Evolutionary conservation across 2,113 vertebrate genomes (phyloP).

Genomic region (Elaphurus davidianus): DNA sequence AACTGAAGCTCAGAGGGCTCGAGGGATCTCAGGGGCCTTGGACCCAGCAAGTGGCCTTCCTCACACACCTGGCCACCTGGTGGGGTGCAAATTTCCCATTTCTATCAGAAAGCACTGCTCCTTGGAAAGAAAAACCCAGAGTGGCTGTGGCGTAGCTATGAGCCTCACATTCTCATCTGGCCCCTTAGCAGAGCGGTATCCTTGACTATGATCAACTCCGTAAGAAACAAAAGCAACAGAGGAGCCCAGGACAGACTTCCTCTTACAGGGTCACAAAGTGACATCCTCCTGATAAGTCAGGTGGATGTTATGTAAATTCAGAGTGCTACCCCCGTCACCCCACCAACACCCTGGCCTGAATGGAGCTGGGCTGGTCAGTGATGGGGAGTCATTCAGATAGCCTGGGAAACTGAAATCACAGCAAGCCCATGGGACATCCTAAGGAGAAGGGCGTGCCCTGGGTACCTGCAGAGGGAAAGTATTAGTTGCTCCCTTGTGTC

Average conservation of each 20-base stretch:
- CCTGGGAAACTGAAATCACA: neutral
- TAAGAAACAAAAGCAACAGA: neutral
- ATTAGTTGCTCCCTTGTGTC: neutral
- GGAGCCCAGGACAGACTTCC: neutral
- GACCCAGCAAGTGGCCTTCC: neutral
- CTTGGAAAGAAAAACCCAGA: neutral
- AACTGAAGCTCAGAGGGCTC: neutral
- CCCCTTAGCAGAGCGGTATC: neutral
- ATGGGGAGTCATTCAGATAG: neutral
- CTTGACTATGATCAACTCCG: fast-evolving
- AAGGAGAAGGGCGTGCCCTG: too few species aligned
- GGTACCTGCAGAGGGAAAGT: neutral
- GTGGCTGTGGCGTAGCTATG: neutral
- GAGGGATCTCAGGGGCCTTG: neutral
- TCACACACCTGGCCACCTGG: neutral
- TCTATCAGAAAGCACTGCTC: neutral
- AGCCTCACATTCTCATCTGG: neutral
- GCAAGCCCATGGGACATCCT: neutral
- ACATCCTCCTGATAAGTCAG: neutral
- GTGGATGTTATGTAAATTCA: neutral
- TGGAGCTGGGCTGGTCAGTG: neutral
- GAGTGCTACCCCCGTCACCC: fast-evolving
- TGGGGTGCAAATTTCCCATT: neutral
- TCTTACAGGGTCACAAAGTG: neutral
- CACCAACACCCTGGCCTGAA: too few species aligned